Evolutionary conservation across 2,113 vertebrate species (phyloP), one percentile per base, ranked within the genome.

Genomic region (Poeciliopsis retropinna): DNA sequence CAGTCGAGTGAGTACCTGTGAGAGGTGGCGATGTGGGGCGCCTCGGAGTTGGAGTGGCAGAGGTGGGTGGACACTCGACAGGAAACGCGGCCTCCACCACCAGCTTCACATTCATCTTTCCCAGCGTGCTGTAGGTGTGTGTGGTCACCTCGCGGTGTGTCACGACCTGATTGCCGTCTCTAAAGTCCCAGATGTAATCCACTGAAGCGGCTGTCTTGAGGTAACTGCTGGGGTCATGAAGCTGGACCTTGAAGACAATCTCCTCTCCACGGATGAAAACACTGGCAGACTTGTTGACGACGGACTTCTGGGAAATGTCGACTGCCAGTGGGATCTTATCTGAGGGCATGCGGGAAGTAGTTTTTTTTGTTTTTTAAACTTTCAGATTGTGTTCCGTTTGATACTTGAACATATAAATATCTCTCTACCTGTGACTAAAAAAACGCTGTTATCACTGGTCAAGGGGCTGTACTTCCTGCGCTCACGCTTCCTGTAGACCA

Each of bases 181-280:
- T 93, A 0, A 98, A 99, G 81, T 95, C 94, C 97, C 97, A 99
- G 70, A 94, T 95, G 90, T 96, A 99, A 82, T 94, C 90, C 34
- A 98, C 86, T 5, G 89, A 67, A 31, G 89, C 83, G 1, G 97
- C 96, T 3, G 92, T 90, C 41, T 95, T 96, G 60, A 99, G 95
- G 72, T 97, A 99, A 67, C 93, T 67, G 60, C 96, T 97, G 77
- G 98, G 98, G 78, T 99, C 98, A 0, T 99, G 97, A 57, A 98
- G 78, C 66, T 91, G 89, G 68, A 96, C 96, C 3, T 90, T 86
- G 78, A 98, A 98, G 1, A 87, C 82, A 22, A 99, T 93, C 25
- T 97, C 96, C 2, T 95, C 92, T 31, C 94, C 95, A 70, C 94
- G 93, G 78, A 97, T 93, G 86, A 97, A 99, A 72, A 96, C 93